These are phyloP conservation scores for Gallinago stenura DNA, from an alignment of 2,797 vertebrate genomes.

Conservation along the genomic window DNA sequence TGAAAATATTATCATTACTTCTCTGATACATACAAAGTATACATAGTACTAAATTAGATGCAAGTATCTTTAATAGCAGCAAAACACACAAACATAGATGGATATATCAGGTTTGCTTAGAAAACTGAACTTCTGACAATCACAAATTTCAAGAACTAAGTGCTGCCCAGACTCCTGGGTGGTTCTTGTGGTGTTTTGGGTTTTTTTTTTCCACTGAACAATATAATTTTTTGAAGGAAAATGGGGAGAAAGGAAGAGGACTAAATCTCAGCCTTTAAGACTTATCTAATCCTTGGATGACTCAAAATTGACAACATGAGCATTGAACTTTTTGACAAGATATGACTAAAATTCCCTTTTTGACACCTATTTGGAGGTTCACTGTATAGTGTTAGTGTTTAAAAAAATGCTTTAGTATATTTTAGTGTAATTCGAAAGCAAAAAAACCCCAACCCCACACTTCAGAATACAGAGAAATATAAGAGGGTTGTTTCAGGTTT, in stretches of 20 bases:
- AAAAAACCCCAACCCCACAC: neutral
- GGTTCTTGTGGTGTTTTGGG: rapidly evolving
- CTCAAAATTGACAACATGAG: rapidly evolving
- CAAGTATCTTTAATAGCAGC: neutral
- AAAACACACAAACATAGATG: neutral
- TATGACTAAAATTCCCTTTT: neutral
- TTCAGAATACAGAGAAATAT: neutral
- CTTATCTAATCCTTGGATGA: neutral
- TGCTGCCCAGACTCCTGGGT: neutral
- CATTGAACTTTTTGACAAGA: neutral
- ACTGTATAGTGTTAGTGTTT: neutral
- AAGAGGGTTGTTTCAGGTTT: neutral
- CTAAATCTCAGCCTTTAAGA: neutral
- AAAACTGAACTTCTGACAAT: neutral
- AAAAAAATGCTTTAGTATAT: neutral
- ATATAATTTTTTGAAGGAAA: neutral
- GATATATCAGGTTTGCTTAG: neutral
- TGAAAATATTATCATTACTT: neutral
- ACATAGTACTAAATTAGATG: neutral
- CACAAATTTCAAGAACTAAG: neutral
- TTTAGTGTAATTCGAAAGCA: neutral
- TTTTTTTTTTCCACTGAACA: neutral
- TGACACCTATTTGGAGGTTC: neutral
- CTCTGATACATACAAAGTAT: neutral
- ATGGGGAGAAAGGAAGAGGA: neutral